These are phyloP conservation scores for Egretta garzetta DNA, from an alignment of 2,113 vertebrate species.

Conservation along the genomic window DNA sequence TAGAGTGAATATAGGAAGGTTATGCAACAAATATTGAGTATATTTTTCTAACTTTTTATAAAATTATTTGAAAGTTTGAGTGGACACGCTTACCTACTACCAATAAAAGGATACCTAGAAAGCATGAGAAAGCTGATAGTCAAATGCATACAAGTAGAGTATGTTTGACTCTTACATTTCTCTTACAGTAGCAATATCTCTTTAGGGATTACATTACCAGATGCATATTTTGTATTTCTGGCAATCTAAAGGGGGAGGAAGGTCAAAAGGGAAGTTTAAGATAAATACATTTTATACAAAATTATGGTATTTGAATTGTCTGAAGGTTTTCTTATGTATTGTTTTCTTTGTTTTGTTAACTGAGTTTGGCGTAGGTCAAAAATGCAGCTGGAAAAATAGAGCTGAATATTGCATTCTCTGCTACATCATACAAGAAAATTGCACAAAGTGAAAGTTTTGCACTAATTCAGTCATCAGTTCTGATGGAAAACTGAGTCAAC, in stretches of 20 bases:
- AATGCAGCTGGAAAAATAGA: background rate
- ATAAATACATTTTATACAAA: constrained; percentile 44
- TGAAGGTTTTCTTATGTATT: background rate
- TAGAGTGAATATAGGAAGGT: constrained; percentile 42
- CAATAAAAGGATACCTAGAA: constrained; percentile 22
- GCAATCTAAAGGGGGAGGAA: background rate
- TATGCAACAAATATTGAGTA: constrained; percentile 67
- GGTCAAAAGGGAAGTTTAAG: background rate
- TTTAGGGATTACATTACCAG: background rate
- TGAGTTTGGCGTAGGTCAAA: background rate
- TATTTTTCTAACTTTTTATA: constrained; percentile 81
- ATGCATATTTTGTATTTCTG: constrained; percentile 1
- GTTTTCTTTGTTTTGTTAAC: constrained; percentile 34
- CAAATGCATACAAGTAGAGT: background rate
- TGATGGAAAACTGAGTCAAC: background rate
- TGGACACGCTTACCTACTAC: background rate
- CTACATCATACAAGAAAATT: background rate
- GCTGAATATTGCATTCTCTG: background rate
- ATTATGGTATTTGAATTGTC: background rate
- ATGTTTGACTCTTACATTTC: background rate
- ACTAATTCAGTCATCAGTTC: background rate
- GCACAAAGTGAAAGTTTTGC: background rate
- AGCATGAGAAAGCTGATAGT: constrained; percentile 22
- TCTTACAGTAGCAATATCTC: constrained; percentile 5
- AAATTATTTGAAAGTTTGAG: constrained; percentile 37